Conservation (phyloP, 2,797 vertebrate species). For the Chelonia mydas region DNA sequence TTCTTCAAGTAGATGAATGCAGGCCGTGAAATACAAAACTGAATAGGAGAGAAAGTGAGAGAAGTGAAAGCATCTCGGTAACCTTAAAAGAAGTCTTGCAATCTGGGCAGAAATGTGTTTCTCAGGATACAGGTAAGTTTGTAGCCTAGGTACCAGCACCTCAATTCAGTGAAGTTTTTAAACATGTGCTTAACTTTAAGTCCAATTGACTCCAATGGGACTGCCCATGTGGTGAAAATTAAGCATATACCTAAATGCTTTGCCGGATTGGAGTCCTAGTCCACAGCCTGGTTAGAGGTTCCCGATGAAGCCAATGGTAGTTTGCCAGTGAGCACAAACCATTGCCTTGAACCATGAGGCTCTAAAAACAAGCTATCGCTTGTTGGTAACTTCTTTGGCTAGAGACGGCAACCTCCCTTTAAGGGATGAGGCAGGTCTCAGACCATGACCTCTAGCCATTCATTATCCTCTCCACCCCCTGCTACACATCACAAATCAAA, state of each 20-base stretch:
- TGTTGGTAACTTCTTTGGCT: not conserved
- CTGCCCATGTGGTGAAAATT: not conserved
- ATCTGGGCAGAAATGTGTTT: not conserved
- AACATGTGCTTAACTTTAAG: not conserved
- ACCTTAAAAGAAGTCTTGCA: not conserved
- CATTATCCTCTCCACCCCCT: not conserved
- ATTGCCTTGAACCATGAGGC: not conserved
- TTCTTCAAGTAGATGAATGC: not conserved
- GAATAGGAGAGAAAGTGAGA: not conserved
- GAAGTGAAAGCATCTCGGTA: not conserved
- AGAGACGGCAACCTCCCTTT: not conserved
- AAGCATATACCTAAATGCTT: not conserved
- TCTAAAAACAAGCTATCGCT: not conserved
- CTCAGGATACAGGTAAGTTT: not conserved
- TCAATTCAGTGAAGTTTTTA: not conserved
- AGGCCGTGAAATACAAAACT: not conserved
- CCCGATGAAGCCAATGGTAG: not conserved
- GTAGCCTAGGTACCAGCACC: not conserved
- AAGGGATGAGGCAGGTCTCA: not conserved
- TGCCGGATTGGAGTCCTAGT: not conserved
- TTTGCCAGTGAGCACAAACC: not conserved
- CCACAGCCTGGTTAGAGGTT: not conserved
- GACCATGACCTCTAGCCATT: not conserved
- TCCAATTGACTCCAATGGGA: not conserved
- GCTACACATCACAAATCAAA: not conserved